Base-by-base conservation (phyloP, 1,140 invertebrate species). In the Panulirus ornatus region DNA sequence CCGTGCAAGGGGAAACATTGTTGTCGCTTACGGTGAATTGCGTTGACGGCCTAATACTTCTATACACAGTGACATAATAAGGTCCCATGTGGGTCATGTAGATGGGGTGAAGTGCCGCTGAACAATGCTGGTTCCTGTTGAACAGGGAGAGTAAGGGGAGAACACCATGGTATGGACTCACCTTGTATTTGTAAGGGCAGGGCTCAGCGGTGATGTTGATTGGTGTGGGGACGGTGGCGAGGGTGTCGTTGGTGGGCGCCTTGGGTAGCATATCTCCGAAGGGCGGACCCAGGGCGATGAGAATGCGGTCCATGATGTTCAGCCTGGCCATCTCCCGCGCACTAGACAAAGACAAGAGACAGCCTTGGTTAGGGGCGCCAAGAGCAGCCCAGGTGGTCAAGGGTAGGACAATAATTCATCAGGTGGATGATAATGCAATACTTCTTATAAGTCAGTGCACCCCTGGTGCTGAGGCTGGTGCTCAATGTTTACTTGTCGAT, bases 161-260 rank as follows among this genome's bases (percentile, higher is more conserved):
- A 9, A 1, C 5, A 38, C 76, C 44, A 19, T 44, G 19, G n/a
- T n/a, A n/a, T n/a, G n/a, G n/a, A 34, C 85, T 91, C 63, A 91
- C 91, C 82, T 81, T 88, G 73, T 91, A 91, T 19, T 81, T 78
- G 82, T 89, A 66, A 0, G 91, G 86, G 73, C 86, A 91, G 5
- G 79, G 73, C 22, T 76, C 81, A 14, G 86, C 70, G 54, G 54
- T 89, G 34, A 91, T 89, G 42, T 89, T 78, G 73, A 91, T 70
- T 34, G 81, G 47, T 9, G 91, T 89, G 73, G 82, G 51, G 42
- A 91, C 86, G 19, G 91, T 88, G n/a, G 91, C 88, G 30, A 91
- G 91, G 42, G 91, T 89, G 78, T 84, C 87, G 63, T 85, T 91
- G 86, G 81, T 89, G 22, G 82, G 86, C 5, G 79, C 85, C 42